These are phyloP conservation scores for Lepus timidus DNA, from an alignment of 2,113 vertebrate species.

Conservation along the genomic window DNA sequence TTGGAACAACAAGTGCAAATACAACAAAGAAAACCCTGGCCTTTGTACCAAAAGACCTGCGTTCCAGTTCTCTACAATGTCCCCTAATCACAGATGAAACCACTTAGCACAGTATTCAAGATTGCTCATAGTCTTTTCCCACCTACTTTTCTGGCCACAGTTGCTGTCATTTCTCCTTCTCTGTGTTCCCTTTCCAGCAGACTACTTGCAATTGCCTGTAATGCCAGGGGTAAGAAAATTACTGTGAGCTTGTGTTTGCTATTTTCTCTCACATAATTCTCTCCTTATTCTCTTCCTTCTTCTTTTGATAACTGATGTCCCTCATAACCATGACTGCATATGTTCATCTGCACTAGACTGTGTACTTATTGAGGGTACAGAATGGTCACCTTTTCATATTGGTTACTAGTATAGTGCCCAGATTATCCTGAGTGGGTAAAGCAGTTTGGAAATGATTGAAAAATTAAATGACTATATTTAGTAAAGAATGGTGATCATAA, in stretches of 20 bases:
- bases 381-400: background rate
- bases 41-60: constrained; percentile 1
- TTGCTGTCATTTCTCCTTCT: background rate
- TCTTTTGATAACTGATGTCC: background rate
- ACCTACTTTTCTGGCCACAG: background rate
- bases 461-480: background rate
- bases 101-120: background rate
- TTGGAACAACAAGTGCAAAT: background rate
- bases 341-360: background rate
- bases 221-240: background rate
- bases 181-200: background rate
- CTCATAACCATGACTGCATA: fast-evolving
- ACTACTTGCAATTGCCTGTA: background rate
- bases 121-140: background rate
- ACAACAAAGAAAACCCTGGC: background rate
- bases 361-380: background rate
- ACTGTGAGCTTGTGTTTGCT: background rate
- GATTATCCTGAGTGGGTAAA: background rate
- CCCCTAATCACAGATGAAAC: background rate
- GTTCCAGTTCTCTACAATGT: background rate
- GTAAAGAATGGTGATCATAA: background rate
- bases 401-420: background rate
- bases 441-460: background rate
- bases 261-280: background rate
- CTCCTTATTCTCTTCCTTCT: background rate